Evolutionary conservation across 2,113 vertebrate species (phyloP), one percentile per base, ranked within the genome.

Genomic region (Neodontobutis hainanensis): DNA sequence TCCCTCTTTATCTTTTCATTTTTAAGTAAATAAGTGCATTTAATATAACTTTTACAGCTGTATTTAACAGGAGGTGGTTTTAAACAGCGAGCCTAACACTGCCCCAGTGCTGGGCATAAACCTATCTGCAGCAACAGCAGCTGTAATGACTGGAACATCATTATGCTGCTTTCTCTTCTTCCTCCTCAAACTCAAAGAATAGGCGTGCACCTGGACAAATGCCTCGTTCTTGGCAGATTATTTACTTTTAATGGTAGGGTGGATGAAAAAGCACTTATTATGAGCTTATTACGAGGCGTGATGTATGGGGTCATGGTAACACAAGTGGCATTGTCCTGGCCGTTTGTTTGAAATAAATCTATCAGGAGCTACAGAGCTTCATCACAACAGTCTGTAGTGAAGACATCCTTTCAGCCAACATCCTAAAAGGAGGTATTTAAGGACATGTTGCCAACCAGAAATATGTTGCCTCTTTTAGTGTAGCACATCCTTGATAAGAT

Each of bases 171-270:
- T 64, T 15, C 36, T 67, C 53, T 38, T 68, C 62, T 40, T 46
- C 5, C 67, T 43, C 65, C 69, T 40, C 42, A 34, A 73, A 66
- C 81, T 75, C 83, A 90, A 92, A 69, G 88, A 86, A 92, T 90
- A 55, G 86, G 43, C 57, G 4, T 46, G 59, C 83, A 87, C 72
- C 65, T 77, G 70, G 80, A 82, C 86, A 77, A 81, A 86, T 69
- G 88, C 82, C 87, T 88, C 88, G 78, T 91, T 87, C 84, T 84
- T 68, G 56, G 65, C 57, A 67, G 89, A 90, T 92, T 92, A 92
- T 92, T 92, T 92, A 92, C 89, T 90, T 91, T 90, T 91, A 92
- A 92, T 90, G 87, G 89, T 84, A 62, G 73, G 80, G 77, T 56
- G 69, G 53, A 73, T 85, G 87, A 86, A 78, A 84, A 85, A 82